Evolutionary conservation across 2,797 vertebrate genomes (phyloP).

Genomic region (Momotus momota): DNA sequence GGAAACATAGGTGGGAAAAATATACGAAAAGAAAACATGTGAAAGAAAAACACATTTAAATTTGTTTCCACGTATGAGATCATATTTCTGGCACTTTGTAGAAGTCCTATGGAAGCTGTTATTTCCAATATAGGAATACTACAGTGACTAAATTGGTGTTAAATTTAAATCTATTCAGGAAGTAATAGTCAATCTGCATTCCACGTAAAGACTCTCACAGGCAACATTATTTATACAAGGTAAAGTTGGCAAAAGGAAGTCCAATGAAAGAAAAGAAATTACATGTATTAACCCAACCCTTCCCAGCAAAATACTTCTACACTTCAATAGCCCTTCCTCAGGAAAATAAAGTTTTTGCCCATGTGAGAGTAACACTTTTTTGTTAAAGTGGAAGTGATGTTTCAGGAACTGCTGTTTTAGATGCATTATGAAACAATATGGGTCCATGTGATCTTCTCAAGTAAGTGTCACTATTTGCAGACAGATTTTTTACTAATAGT

Average conservation of each 20-base stretch:
- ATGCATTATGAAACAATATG: constrained; percentile 66
- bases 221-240: constrained; percentile 81
- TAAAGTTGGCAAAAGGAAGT: constrained; percentile 82
- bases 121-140: constrained; percentile 80
- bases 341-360: constrained; percentile 59
- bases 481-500: constrained; percentile 65
- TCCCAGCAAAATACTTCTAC: constrained; percentile 53
- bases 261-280: constrained; percentile 70
- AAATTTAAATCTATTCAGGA: constrained; percentile 86
- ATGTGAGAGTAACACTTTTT: constrained; percentile 53
- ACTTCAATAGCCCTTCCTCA: constrained; percentile 56
- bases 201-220: constrained; percentile 77
- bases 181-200: constrained; percentile 83
- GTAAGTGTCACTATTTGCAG: constrained; percentile 64
- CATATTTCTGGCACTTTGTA: constrained; percentile 86
- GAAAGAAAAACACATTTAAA: constrained; percentile 80
- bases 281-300: constrained; percentile 65
- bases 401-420: constrained; percentile 70
- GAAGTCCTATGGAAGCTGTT: constrained; percentile 83
- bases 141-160: constrained; percentile 81
- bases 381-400: constrained; percentile 61
- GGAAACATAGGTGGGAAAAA: constrained; percentile 74
- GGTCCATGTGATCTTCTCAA: constrained; percentile 62
- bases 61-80: constrained; percentile 82
- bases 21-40: constrained; percentile 73